phyloP scores from a whole-genome alignment of 2,113 vertebrate genomes.

The Oreocharis arfaki region DNA sequence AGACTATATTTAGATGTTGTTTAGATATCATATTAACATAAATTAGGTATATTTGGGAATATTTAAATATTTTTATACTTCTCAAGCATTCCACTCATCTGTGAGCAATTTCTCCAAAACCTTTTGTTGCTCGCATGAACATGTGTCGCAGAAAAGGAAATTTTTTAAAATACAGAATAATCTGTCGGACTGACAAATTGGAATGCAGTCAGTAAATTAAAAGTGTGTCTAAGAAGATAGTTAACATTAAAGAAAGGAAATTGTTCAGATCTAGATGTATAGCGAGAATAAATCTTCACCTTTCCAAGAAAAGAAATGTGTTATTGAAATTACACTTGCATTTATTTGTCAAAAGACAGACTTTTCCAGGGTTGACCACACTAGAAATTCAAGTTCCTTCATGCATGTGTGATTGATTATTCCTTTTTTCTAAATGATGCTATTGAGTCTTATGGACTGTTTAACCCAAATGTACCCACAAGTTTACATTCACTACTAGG shows the following conservation, averaged over 20 bases:
- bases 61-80: not conserved
- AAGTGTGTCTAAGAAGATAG: not conserved
- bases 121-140: not conserved
- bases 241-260: not conserved
- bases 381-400: not conserved
- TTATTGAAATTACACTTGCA: not conserved
- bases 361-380: not conserved
- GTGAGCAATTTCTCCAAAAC: not conserved
- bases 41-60: not conserved
- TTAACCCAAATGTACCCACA: not conserved
- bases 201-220: not conserved
- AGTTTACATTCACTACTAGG: not conserved
- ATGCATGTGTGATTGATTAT: not conserved
- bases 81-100: not conserved
- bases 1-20: slow-evolving; percentile 24
- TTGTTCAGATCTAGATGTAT: not conserved
- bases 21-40: not conserved
- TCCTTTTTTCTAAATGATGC: not conserved
- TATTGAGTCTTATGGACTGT: not conserved
- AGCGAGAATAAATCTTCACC: not conserved
- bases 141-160: not conserved
- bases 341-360: not conserved
- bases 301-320: not conserved
- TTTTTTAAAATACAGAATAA: not conserved
- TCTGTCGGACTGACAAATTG: not conserved